Percentiles rank a stretch among this genome's conserved stretches.
These are phyloP conservation scores for Peromyscus attwateri DNA, from an alignment of 2,797 vertebrate species.

Conservation along the genomic window DNA sequence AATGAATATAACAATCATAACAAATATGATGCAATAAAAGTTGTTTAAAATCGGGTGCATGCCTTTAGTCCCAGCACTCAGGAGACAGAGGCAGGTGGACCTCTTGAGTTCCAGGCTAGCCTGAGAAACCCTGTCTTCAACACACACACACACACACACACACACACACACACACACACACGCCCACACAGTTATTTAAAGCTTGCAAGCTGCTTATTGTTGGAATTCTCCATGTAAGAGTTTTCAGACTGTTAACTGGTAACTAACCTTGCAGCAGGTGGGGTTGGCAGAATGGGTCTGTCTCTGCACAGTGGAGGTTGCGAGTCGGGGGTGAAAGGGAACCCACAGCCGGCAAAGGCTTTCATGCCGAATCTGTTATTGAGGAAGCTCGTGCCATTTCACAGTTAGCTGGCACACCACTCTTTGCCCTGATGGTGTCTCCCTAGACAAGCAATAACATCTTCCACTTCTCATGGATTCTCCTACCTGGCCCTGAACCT, in stretches of 20 bases:
- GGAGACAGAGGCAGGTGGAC: neutral
- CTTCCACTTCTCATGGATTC: neutral
- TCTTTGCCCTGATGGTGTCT: neutral
- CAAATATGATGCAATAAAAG: neutral
- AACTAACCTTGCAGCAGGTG: neutral
- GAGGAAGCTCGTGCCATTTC: neutral
- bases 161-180: no score
- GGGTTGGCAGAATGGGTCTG: neutral
- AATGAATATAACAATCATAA: neutral
- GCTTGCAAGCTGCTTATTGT: neutral
- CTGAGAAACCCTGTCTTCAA: neutral
- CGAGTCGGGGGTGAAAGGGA: no score
- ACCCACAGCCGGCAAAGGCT: no score
- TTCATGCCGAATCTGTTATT: neutral
- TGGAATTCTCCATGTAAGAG: no score
- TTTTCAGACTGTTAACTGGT: neutral
- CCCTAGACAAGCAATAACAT: neutral
- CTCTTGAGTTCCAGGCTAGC: neutral
- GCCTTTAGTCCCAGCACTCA: neutral
- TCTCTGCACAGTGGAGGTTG: neutral
- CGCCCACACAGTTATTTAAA: neutral
- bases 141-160: no score
- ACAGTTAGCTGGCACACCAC: rapidly evolving
- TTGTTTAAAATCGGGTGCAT: neutral
- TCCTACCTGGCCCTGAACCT: neutral